These are phyloP conservation scores for Acrocephalus arundinaceus DNA, from an alignment of 2,113 vertebrate genomes.

Conservation along the genomic window DNA sequence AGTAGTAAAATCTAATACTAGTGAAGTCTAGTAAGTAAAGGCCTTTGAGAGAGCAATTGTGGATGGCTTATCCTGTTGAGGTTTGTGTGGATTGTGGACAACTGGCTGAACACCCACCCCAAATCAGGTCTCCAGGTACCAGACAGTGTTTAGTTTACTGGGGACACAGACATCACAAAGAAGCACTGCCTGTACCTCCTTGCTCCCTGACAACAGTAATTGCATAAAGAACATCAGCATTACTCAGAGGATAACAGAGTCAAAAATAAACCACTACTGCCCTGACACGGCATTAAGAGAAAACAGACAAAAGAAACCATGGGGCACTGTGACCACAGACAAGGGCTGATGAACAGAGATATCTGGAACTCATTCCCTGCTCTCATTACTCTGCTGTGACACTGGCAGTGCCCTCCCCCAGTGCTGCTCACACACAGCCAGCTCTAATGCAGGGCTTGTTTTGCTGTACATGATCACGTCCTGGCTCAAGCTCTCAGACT, in stretches of 20 bases:
- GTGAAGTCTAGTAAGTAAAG: neutral
- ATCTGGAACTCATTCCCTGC: neutral
- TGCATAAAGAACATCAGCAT: constrained; percentile 2
- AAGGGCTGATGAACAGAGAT: neutral
- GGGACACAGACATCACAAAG: constrained; percentile 17
- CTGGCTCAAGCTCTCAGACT: neutral
- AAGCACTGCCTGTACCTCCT: neutral
- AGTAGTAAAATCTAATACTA: neutral
- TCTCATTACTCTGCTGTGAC: neutral
- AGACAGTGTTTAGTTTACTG: neutral
- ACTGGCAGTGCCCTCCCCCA: neutral
- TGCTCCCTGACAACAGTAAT: constrained; percentile 15
- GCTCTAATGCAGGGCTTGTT: neutral
- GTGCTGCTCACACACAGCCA: neutral
- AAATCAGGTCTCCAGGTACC: neutral
- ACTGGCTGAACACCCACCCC: neutral
- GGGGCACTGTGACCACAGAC: neutral
- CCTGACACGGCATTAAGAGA: neutral
- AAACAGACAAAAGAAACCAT: neutral
- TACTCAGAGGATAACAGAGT: neutral
- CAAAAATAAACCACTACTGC: neutral
- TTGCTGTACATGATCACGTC: neutral
- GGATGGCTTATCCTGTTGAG: neutral
- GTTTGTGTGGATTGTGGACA: accelerated
- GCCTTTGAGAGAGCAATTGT: neutral